Base-by-base conservation (phyloP, 2,113 vertebrate genomes). In the Sapajus apella region DNA sequence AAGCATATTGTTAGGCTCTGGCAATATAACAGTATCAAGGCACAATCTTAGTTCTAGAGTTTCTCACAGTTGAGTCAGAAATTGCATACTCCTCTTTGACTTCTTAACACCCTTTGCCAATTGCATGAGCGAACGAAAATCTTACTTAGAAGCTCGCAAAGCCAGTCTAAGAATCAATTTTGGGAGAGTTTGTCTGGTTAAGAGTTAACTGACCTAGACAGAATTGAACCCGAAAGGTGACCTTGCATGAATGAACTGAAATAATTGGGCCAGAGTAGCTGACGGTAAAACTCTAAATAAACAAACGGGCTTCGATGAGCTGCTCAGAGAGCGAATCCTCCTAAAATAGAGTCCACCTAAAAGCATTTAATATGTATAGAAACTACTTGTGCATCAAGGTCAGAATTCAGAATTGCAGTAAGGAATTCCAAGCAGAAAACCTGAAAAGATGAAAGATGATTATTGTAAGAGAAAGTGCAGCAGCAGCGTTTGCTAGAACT, bases 351-450 rank as follows among this genome's bases (percentile, higher is more conserved):
- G 58, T 12, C 58, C 50, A 40, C 73, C 58, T 68, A 25, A 80
- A 79, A 82, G 64, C 13, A 77, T 56, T 52, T 61, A 79, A 20
- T 89, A 56, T 37, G 72, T 37, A 66, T 27, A 94, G 45, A 88
- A 82, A 68, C 13, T 55, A 95, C 64, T 47, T 68, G 45, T 10
- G 32, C 81, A 75, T 90, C 56, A 85, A 90, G 92, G 73, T 81
- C 76, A 75, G 84, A 73, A 96, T 50, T 85, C 87, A 55, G 32
- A 92, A 85, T n/a, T 61, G 70, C 96, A 94, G 84, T 72, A 77
- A 90, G 68, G 43, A 77, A 37, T 90, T 76, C 58, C 50, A 75
- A 80, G 35, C 45, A 93, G 92, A 90, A 93, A 86, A 47, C 21
- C 55, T 79, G n/a, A 86, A 55, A 68, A 77, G 45, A 93, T 55